Percentiles rank a stretch among this genome's conserved stretches.
Conservation (phyloP, 2,113 vertebrate species). For the Anoura caudifer region DNA sequence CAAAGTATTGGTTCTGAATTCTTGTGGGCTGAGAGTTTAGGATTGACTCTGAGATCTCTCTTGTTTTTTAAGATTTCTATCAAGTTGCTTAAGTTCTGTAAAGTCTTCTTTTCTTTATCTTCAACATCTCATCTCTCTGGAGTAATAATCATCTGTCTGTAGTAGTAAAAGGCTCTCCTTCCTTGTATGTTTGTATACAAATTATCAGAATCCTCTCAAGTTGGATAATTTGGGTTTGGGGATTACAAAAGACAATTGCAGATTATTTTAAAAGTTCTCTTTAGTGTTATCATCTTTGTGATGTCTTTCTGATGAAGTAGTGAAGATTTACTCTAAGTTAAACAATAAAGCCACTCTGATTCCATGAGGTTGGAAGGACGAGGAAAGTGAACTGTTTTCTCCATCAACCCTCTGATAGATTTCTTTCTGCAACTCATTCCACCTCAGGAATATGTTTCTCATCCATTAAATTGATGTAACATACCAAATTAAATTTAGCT, state of each 20-base stretch:
- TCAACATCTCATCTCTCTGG: not conserved
- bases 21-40: not conserved
- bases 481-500: not conserved
- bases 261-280: not conserved
- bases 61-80: not conserved
- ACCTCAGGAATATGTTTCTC: not conserved
- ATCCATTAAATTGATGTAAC: not conserved
- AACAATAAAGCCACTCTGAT: not conserved
- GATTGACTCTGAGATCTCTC: not conserved
- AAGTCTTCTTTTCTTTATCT: not conserved
- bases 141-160: not conserved
- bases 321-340: not conserved
- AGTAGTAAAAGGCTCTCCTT: not conserved
- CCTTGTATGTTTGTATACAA: not conserved
- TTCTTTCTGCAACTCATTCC: conserved; percentile 24
- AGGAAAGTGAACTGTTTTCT: conserved; percentile 12
- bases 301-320: not conserved
- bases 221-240: not conserved
- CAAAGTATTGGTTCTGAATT: not conserved
- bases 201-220: not conserved
- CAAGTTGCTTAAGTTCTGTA: not conserved
- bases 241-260: not conserved
- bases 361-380: not conserved
- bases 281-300: not conserved
- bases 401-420: not conserved